These are phyloP conservation scores for Digitonthophagus gazella DNA, from an alignment of 2,888 invertebrate genomes.

Conservation along the genomic window DNA sequence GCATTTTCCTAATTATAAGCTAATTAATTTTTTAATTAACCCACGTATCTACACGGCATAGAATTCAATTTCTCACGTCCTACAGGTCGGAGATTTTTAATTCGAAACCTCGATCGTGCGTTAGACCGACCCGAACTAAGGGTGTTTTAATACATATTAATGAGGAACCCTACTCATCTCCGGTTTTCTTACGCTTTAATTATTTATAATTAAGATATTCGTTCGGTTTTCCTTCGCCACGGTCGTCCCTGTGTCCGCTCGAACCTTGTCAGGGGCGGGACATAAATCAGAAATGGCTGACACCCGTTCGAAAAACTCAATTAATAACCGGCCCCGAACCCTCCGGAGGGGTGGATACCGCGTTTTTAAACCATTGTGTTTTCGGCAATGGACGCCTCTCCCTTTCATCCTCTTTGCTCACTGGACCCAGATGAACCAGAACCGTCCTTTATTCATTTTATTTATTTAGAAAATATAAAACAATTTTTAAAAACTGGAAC, in stretches of 20 bases:
- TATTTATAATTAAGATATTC: slow-evolving; percentile 37
- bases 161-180: slow-evolving; percentile 18
- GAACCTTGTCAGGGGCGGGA: slow-evolving; percentile 33
- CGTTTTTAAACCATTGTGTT: slow-evolving; percentile 38
- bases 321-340: slow-evolving; percentile 35
- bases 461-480: too few relatives aligned
- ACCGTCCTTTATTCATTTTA: too few relatives aligned
- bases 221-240: slow-evolving; percentile 31
- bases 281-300: slow-evolving; percentile 42
- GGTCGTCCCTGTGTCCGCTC: slow-evolving; percentile 29
- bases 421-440: slow-evolving; percentile 34
- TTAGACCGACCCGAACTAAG: not conserved
- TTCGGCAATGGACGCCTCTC: slow-evolving; percentile 34
- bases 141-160: slow-evolving; percentile 25
- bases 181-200: slow-evolving; percentile 26
- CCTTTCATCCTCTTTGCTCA: slow-evolving; percentile 29
- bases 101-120: not conserved
- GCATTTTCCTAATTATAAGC: not conserved
- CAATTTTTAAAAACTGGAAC: too few relatives aligned
- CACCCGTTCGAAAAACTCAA: slow-evolving; percentile 40
- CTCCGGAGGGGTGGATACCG: slow-evolving; percentile 21
- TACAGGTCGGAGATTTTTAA: too few relatives aligned
- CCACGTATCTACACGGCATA: too few relatives aligned
- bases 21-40: not conserved
- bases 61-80: not conserved